Evolutionary conservation across 2,888 invertebrate species (phyloP), one percentile per base, ranked within the genome.

Genomic region (Odiellus spinosus): DNA sequence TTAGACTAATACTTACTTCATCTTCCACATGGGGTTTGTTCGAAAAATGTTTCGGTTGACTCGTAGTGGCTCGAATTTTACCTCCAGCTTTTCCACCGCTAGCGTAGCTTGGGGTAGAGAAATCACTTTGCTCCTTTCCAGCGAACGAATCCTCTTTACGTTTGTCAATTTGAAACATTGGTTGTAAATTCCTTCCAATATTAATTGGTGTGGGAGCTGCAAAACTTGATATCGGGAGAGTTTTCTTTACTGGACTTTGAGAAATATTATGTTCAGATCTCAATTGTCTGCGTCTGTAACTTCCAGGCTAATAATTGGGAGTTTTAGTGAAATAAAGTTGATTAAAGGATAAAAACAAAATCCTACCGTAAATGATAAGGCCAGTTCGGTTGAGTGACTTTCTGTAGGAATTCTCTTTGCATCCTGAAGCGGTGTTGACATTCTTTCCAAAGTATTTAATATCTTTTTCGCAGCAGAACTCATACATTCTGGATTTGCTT

Each of bases 381-480:
- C 26, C 26, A 26, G 8, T 26, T 26, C 26, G 26, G 26, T 26
- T 26, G 26, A 26, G 8, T 36, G 14, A 15, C 38, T 36, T 36
- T 36, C 38, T 5, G 38, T 52, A 5, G 82, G 82, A 63, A 85
- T 81, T 60, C 79, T 78, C 60, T 76, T 80, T 2, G 80, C 84
- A 63, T 86, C 85, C 64, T 65, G 53, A 20, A 57, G 66, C 0
- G 87, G 84, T 2, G 85, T 81, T 0, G 83, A 79, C 66, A 82
- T 84, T 57, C 80, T 76, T 62, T 87, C 83, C 46, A 90, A 68
- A 4, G 84, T 73, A 58, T 82, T 79, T 58, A 88, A 67, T 53
- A 90, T 80, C 53, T 79, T 74, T 57, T 78, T 76, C 1, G 87
- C 80, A 3, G 86, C 80, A 53, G 75, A 73, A 60, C 82, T 81